Evolutionary conservation across 2,888 invertebrate genomes (phyloP), one percentile per base, ranked within the genome.

Genomic region (Hirudinaria manillensis): DNA sequence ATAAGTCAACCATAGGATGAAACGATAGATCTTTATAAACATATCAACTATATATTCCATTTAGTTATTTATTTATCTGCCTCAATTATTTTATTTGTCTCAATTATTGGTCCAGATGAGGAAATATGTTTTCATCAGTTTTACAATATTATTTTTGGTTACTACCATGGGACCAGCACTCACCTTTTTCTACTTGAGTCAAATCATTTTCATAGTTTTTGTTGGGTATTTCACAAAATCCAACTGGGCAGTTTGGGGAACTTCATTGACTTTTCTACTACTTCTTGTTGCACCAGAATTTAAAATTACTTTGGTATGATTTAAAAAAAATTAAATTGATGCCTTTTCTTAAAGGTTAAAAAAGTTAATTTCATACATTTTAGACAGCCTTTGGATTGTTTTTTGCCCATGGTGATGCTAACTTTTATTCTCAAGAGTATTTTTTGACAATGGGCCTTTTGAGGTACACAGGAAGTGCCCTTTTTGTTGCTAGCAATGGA

Each of bases 341-440:
- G 27, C 6, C 56, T 56, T 6, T 10, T 27, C 10, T 16, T 16
- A 27, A 61, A 61, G 2, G 24, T 61, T 61, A 61, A 4, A 68
- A 10, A 68, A 10, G 34, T 34, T 29, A 10, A 1, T 34, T 1
- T 34, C 1, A n/a, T 68, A 3, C 2, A 16, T 68, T 68, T 68
- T 68, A 68, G 68, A 34, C 32, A n/a, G 29, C 6, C 36, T 29
- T 34, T 34, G 36, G 32, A 29, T 29, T 68, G n/a, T 36, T 34
- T n/a, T 3, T 36, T 2, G n/a, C 29, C 1, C n/a, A 24, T 68
- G 68, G 32, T 68, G 68, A 32, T 68, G 29, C 21, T 34, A 68
- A 21, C n/a, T 68, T 34, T 68, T 68, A 34, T 36, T 68, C 7
- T 68, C 68, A 68, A 36, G 73, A 73, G 36, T 73, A 73, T 36